phyloP scores from a whole-genome alignment of 2,888 invertebrate species.

The Pristionchus japonicus region DNA sequence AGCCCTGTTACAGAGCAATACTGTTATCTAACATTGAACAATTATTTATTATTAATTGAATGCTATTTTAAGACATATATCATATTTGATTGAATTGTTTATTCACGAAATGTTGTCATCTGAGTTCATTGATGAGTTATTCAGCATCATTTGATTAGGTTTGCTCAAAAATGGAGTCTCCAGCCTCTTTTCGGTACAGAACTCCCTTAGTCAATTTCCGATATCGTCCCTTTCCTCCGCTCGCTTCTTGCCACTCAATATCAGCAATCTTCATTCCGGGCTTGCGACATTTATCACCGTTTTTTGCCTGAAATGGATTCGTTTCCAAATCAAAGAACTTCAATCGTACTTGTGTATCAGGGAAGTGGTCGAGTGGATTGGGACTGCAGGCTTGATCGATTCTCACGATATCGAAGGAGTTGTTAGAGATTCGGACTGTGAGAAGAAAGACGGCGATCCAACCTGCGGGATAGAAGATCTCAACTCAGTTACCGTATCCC shows the following conservation, averaged over 20 bases:
- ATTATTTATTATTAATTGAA: too few relatives aligned
- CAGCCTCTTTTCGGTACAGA: neutral
- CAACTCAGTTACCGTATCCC: neutral
- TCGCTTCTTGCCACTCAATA: neutral
- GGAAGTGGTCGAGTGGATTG: neutral
- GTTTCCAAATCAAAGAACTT: neutral
- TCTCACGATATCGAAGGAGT: slow-evolving; percentile 1
- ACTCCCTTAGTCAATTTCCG: neutral
- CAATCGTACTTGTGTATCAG: neutral
- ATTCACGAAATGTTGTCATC: neutral
- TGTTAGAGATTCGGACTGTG: neutral
- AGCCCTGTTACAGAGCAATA: too few relatives aligned
- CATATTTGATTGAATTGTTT: neutral
- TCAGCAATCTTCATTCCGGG: neutral
- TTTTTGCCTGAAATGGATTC: neutral
- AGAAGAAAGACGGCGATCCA: slow-evolving; percentile 16
- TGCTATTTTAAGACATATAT: neutral
- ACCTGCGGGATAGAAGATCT: neutral
- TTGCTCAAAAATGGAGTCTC: neutral
- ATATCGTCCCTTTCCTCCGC: neutral
- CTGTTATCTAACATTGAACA: too few relatives aligned
- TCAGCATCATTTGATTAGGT: neutral
- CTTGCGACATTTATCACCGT: neutral
- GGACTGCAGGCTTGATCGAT: neutral
- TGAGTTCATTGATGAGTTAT: neutral